These are phyloP conservation scores for Microchirus variegatus DNA, from an alignment of 2,797 vertebrate genomes.

Conservation along the genomic window DNA sequence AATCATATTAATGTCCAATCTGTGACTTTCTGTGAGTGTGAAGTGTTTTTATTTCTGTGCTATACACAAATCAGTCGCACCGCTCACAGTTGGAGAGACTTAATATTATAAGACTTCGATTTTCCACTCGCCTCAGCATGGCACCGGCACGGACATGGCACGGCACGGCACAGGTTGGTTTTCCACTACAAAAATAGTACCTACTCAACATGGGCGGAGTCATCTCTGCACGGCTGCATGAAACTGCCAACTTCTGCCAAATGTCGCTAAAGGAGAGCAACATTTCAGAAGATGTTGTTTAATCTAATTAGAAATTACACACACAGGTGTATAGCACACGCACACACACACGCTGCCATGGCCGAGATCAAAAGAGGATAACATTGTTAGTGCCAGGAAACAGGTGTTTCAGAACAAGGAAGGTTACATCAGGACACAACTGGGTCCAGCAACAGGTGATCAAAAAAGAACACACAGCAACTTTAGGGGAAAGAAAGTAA, in stretches of 20 bases:
- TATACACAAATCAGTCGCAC: conserved; percentile 33
- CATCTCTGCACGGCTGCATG: no score
- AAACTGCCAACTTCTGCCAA: no score
- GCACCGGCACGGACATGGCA: no score
- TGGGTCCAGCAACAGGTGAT: conserved; percentile 8
- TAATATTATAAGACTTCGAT: conserved; percentile 38
- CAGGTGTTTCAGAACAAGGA: conserved; percentile 8
- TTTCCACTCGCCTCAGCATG: no score
- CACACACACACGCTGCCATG: conserved; percentile 1
- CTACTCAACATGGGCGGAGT: no score
- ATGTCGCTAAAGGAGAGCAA: conserved; percentile 16
- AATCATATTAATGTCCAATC: conserved; percentile 4
- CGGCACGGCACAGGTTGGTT: no score
- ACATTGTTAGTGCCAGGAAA: conserved; percentile 17
- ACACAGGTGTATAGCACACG: conserved; percentile 2
- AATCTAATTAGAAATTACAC: conserved; percentile 33
- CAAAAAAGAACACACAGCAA: not conserved
- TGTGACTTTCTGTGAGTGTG: no score
- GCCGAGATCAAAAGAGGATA: conserved; percentile 15
- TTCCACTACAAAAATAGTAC: no score
- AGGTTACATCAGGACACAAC: not conserved
- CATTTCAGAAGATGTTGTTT: not conserved
- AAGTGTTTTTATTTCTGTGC: conserved; percentile 4
- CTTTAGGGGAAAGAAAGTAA: not conserved
- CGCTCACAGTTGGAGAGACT: conserved; percentile 27